Base-by-base conservation (phyloP, 2,113 vertebrate genomes). In the Lycaon pictus region DNA sequence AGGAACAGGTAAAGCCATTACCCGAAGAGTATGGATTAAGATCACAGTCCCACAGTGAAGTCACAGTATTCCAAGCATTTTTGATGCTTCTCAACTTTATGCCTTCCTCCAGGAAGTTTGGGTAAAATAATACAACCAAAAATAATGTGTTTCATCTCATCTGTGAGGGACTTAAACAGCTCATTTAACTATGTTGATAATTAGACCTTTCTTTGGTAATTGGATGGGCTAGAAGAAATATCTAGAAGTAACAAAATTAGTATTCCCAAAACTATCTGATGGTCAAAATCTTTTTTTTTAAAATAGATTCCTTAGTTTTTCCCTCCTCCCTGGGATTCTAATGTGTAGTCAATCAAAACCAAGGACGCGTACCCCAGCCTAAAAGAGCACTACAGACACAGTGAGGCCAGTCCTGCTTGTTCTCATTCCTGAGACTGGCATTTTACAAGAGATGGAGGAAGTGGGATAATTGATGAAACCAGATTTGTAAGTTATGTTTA, bases 401-500 rank as follows among this genome's bases (percentile, higher is more conserved):
- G 65, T 3, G 67, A 92, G 55, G 56, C 58, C 53, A 82, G 37
- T 5, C 15, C 25, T 53, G 55, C 20, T 51, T 19, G 43, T 15
- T 48, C 90, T 77, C 53, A 67, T 83, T 95, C 72, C 79, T 93
- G 86, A 95, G 96, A 90, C 67, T 87, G 72, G 65, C 72, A 71
- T 92, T 92, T 96, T 81, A 43, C 0, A 0, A 83, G 82, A 93
- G 63, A 82, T 19, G 60, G 55, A 84, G 51, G 67, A 67, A 80
- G 93, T 77, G 80, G 82, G 83, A 83, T 85, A 92, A 79, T n/a
- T 89, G 85, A 88, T 62, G 91, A 94, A 97, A 67, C 60, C 58
- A 95, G 69, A 95, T 90, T 86, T 95, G 93, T 90, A 96, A 92
- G 80, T 92, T 96, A 94, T 43, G 84, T 88, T 93, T 84, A 88